A percentile compares a stretch with the other conserved stretches of the same genome.
phyloP scores from a whole-genome alignment of 2,797 vertebrate species.

The Furcifer pardalis region DNA sequence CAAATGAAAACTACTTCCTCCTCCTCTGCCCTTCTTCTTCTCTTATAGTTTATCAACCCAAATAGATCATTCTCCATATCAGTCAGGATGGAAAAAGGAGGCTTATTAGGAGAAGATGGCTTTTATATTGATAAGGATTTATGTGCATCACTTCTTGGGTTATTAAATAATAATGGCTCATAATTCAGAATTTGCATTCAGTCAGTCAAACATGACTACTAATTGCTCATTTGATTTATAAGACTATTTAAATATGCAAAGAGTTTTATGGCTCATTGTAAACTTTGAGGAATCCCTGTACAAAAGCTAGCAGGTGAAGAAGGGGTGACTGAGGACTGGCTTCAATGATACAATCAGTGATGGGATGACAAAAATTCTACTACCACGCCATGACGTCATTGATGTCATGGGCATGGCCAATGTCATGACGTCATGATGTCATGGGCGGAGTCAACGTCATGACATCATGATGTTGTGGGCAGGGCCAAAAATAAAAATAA shows the following conservation, averaged over 20 bases:
- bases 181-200: slow-evolving; percentile 66
- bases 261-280: slow-evolving; percentile 47
- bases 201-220: slow-evolving; percentile 59
- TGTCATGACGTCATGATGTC: too few species aligned
- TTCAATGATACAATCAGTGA: slow-evolving; percentile 10
- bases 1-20: slow-evolving; percentile 35
- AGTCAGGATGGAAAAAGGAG: slow-evolving; percentile 7
- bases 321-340: slow-evolving; percentile 14
- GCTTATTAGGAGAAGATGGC: slow-evolving; percentile 33
- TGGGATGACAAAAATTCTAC: too few species aligned
- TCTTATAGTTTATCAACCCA: slow-evolving; percentile 44
- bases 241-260: slow-evolving; percentile 37
- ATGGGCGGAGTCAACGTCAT: too few species aligned
- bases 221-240: slow-evolving; percentile 67
- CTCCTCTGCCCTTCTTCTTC: not conserved
- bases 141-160: slow-evolving; percentile 60
- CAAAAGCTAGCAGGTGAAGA: slow-evolving; percentile 48
- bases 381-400: too few species aligned
- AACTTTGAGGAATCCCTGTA: slow-evolving; percentile 51
- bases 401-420: too few species aligned
- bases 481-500: too few species aligned
- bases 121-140: slow-evolving; percentile 63
- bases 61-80: slow-evolving; percentile 24
- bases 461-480: too few species aligned
- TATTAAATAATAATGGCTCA: slow-evolving; percentile 68